Evolutionary conservation across 1,140 invertebrate genomes (phyloP).

Genomic region (Atta cephalotes): DNA sequence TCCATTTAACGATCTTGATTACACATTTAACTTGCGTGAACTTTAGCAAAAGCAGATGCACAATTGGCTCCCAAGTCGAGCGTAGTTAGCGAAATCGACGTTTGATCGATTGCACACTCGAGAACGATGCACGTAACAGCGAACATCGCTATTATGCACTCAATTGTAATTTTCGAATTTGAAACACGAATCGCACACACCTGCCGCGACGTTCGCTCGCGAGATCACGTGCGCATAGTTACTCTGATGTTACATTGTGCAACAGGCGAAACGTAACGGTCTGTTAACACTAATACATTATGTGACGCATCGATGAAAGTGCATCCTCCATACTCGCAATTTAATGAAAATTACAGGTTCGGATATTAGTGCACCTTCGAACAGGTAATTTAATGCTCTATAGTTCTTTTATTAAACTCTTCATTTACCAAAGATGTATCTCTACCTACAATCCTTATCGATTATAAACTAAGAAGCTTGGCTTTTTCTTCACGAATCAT

Average conservation of each 20-base stretch:
- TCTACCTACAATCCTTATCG: not conserved
- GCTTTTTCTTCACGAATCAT: not conserved
- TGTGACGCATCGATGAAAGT: constrained; percentile 30
- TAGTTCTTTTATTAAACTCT: not conserved
- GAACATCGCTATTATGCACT: constrained; percentile 18
- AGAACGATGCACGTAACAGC: constrained; percentile 34
- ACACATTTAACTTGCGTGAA: constrained; percentile 21
- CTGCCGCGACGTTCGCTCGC: constrained; percentile 20
- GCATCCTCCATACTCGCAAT: constrained; percentile 24
- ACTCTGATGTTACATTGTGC: constrained; percentile 46
- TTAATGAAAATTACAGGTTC: constrained; percentile 48
- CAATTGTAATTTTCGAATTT: constrained; percentile 60
- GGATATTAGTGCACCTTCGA: constrained; percentile 1
- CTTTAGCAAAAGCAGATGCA: constrained; percentile 17
- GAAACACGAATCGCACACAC: constrained; percentile 48
- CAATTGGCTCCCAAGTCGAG: constrained; percentile 38
- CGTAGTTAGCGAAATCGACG: constrained; percentile 31
- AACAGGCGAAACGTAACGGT: constrained; percentile 58
- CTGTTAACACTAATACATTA: constrained; percentile 44
- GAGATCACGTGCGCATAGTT: constrained; percentile 47
- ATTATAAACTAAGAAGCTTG: not conserved
- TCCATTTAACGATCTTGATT: not conserved
- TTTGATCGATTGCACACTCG: constrained; percentile 44
- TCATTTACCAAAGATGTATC: not conserved
- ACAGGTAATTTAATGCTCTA: constrained; percentile 18